Evolutionary conservation across 2,113 vertebrate genomes (phyloP), one percentile per base, ranked within the genome.

Genomic region (Coptodon bakossiorum): DNA sequence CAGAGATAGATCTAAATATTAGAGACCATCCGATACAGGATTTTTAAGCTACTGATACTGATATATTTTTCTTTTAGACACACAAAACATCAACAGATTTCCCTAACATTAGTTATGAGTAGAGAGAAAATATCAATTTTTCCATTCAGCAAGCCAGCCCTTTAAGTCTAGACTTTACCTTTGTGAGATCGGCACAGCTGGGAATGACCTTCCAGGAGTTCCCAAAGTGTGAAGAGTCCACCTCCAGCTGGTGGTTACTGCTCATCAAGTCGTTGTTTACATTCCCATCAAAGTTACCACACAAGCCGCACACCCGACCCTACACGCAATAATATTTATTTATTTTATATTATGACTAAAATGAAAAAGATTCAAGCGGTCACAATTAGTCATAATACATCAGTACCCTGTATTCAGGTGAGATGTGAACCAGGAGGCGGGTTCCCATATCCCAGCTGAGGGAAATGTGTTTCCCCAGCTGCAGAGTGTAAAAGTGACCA

Each of bases 171-270:
- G 16, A 56, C 10, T 27, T 89, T 90, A 99, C 99, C 97, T 97
- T 96, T 50, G 91, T 94, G 80, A 98, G 97, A 91, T 99, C 97
- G 0, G 98, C 98, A 86, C 99, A 99, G 87, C 91, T 95, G 0
- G 97, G 93, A 92, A 94, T 95, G 89, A 98, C 97, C 94, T 98
- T 99, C 99, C 99, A 99, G 29, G 98, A 99, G 92, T 99, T 98
- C 19, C 98, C 99, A 71, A 99, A 99, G 91, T 98, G 97, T 78
- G 94, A 85, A 1, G 97, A 95, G 82, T 98, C 97, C 57, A 98
- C 96, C 95, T 99, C 99, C 93, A 98, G 94, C 86, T 98, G 97
- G 90, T 98, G 98, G 89, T 94, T 98, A 91, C 98, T 99, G 97
- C 98, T 98, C 82, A 97, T 93, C 91, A 98, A 91, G 91, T 99